Percentiles rank a stretch among this genome's conserved stretches.
Evolutionary conservation across 2,888 invertebrate genomes (phyloP).

Genomic region (Venusia cambrica): DNA sequence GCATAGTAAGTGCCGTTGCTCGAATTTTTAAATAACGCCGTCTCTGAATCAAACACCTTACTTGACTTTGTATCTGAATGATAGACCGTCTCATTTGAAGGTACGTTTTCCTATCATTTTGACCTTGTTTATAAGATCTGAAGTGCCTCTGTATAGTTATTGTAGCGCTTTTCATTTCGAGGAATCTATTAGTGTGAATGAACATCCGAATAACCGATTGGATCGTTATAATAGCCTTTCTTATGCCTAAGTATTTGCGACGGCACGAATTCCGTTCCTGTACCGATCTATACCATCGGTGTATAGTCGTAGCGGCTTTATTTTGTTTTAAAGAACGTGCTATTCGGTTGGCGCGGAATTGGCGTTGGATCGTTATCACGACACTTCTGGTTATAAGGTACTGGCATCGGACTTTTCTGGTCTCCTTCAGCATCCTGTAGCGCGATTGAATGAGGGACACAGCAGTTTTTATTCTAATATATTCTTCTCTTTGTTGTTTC

Average conservation of each 20-base stretch:
- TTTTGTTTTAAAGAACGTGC: slow-evolving; percentile 34
- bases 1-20: slow-evolving; percentile 50
- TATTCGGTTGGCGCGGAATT: slow-evolving; percentile 47
- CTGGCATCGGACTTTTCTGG: slow-evolving; percentile 38
- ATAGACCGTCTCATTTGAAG: slow-evolving; percentile 35
- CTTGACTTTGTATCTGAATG: slow-evolving; percentile 43
- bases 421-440: slow-evolving; percentile 48
- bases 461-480: slow-evolving; percentile 45
- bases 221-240: slow-evolving; percentile 43
- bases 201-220: slow-evolving; percentile 63
- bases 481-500: slow-evolving; percentile 46
- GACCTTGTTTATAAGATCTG: slow-evolving; percentile 49
- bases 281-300: slow-evolving; percentile 56
- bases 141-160: slow-evolving; percentile 60
- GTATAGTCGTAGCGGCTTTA: slow-evolving; percentile 54
- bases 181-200: slow-evolving; percentile 42
- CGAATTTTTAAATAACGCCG: slow-evolving; percentile 46
- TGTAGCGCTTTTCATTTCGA: slow-evolving; percentile 39
- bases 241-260: slow-evolving; percentile 43
- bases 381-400: slow-evolving; percentile 45
- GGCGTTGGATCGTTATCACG: slow-evolving; percentile 55
- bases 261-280: slow-evolving; percentile 46
- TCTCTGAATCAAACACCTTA: slow-evolving; percentile 48
- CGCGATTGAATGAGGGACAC: slow-evolving; percentile 59
- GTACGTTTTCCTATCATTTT: slow-evolving; percentile 39